These are phyloP conservation scores for Ariopsis seemanni DNA, from an alignment of 2,113 vertebrate species.

Conservation along the genomic window DNA sequence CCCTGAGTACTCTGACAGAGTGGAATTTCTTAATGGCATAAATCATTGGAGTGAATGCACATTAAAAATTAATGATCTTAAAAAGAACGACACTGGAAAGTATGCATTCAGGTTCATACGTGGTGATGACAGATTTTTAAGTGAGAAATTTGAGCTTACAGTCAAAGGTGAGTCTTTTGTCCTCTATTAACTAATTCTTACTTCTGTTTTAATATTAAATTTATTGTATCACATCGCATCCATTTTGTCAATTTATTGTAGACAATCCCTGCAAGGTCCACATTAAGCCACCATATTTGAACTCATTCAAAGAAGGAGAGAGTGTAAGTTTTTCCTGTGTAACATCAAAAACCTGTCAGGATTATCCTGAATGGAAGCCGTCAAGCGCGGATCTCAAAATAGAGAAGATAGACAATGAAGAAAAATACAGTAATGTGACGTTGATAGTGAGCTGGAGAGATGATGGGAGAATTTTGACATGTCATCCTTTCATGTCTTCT, in stretches of 20 bases:
- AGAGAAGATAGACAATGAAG: fast-evolving
- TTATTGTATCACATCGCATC: neutral
- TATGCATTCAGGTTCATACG: conserved; percentile 57
- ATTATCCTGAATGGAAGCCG: neutral
- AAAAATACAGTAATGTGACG: neutral
- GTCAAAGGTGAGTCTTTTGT: conserved; percentile 55
- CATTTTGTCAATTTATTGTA: conserved; percentile 44
- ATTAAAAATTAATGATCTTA: conserved; percentile 59
- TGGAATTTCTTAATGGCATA: neutral
- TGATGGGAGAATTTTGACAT: conserved; percentile 56
- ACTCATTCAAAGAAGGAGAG: neutral
- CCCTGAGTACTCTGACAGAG: conserved; percentile 50
- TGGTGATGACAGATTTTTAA: fast-evolving
- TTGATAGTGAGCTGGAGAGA: conserved; percentile 38
- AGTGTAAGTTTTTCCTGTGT: conserved; percentile 40
- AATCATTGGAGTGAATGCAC: fast-evolving
- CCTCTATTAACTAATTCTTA: neutral
- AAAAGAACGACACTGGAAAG: conserved; percentile 55
- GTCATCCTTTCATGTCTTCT: conserved; percentile 50
- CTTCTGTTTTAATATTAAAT: neutral
- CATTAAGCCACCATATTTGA: conserved; percentile 21
- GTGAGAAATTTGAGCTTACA: neutral
- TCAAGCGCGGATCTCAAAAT: no score
- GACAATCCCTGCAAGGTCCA: conserved; percentile 64
- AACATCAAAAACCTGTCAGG: conserved; percentile 44